Conservation (phyloP, 2,113 vertebrate species). For the Cervus canadensis region DNA sequence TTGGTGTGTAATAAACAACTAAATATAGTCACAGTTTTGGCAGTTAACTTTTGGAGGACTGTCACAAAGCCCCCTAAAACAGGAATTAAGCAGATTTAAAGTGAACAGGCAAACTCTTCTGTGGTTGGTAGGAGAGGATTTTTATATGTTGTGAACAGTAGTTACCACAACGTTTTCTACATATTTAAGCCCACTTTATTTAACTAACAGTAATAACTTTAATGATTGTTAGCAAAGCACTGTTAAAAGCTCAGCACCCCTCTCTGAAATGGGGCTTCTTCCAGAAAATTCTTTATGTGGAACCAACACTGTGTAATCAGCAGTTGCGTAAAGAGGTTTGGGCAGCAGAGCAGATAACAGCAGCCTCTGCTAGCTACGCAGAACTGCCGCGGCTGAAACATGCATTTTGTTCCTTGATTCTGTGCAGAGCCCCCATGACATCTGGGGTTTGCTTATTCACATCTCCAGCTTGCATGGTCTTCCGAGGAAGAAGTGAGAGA, state of each 20-base stretch:
- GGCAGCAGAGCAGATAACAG: slow-evolving; percentile 67
- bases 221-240: slow-evolving; percentile 55
- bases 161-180: background rate
- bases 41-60: slow-evolving; percentile 57
- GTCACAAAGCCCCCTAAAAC: slow-evolving; percentile 52
- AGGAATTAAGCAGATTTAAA: slow-evolving; percentile 61
- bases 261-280: slow-evolving; percentile 23
- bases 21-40: slow-evolving; percentile 66
- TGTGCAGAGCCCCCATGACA: background rate
- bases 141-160: slow-evolving; percentile 24
- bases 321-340: slow-evolving; percentile 64
- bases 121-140: background rate
- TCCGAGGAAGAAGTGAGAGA: background rate
- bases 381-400: background rate
- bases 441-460: background rate
- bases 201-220: slow-evolving; percentile 54
- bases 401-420: background rate
- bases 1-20: slow-evolving; percentile 58
- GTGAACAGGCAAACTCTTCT: slow-evolving; percentile 18
- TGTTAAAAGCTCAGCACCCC: slow-evolving; percentile 37
- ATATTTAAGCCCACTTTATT: slow-evolving; percentile 47
- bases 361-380: slow-evolving; percentile 13
- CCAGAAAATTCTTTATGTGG: slow-evolving; percentile 57
- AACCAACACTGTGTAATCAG: slow-evolving; percentile 61
- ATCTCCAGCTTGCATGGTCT: background rate